A percentile compares a stretch with the other conserved stretches of the same genome.
Evolutionary conservation across 1,140 invertebrate genomes (phyloP).

Genomic region (Babylonia areolata): DNA sequence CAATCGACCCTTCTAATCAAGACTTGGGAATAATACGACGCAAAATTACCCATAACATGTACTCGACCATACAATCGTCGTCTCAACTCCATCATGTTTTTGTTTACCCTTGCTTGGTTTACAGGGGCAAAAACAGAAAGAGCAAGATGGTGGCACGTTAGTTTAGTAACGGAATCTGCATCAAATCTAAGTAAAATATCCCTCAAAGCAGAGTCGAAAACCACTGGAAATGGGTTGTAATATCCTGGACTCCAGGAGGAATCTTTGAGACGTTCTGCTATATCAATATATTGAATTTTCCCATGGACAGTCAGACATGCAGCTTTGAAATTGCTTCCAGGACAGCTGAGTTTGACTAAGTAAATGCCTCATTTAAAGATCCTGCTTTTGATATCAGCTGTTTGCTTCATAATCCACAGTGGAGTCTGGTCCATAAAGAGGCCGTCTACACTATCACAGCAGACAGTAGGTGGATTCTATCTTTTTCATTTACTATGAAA

Average conservation of each 20-base stretch:
- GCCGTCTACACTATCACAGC: conserved; percentile 36
- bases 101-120: too few species aligned
- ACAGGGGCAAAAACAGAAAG: too few species aligned
- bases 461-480: not conserved
- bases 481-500: not conserved
- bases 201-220: too few species aligned
- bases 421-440: not conserved
- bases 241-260: conserved; percentile 26
- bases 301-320: conserved; percentile 95
- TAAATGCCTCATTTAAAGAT: not conserved
- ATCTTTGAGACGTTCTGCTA: conserved; percentile 83
- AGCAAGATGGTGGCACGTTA: too few species aligned
- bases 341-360: conserved; percentile 82
- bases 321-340: conserved; percentile 97
- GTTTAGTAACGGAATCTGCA: too few species aligned
- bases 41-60: too few species aligned
- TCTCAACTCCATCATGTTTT: too few species aligned
- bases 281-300: conserved; percentile 81
- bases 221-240: too few species aligned
- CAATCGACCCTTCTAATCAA: too few species aligned
- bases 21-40: too few species aligned
- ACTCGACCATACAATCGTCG: too few species aligned
- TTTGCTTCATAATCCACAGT: not conserved
- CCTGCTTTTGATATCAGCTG: not conserved
- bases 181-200: too few species aligned